A percentile compares a stretch with the other conserved stretches of the same genome.
Evolutionary conservation across 2,888 invertebrate species (phyloP).

Genomic region (Macaria liturata): DNA sequence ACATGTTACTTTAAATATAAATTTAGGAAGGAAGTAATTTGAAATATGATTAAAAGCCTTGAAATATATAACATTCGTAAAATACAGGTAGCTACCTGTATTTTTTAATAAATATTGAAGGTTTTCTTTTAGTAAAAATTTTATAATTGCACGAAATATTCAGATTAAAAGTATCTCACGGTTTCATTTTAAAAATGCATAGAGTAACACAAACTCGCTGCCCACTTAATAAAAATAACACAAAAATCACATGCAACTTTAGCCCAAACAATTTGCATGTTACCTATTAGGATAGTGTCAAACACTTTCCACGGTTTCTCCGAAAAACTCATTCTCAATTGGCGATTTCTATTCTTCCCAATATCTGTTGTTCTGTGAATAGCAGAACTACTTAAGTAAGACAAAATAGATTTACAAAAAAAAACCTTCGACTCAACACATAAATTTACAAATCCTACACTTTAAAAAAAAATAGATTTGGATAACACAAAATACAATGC

Average conservation of each 20-base stretch:
- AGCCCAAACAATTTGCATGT: constrained; percentile 4
- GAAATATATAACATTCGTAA: neutral
- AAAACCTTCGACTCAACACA: no score
- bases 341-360: constrained; percentile 23
- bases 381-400: no score
- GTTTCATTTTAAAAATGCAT: neutral
- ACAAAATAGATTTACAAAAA: no score
- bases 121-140: neutral
- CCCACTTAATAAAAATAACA: neutral
- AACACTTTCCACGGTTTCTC: constrained; percentile 15
- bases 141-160: neutral
- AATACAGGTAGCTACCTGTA: no score
- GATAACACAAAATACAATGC: no score
- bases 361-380: neutral
- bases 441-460: no score
- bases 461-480: no score
- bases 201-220: neutral
- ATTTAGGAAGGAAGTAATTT: constrained; percentile 10
- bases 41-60: neutral
- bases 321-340: constrained; percentile 16
- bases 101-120: no score
- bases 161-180: neutral
- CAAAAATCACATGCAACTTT: constrained; percentile 2
- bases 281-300: constrained; percentile 12
- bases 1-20: neutral